phyloP scores from a whole-genome alignment of 2,888 invertebrate species.

The Ecliptopera silaceata region DNA sequence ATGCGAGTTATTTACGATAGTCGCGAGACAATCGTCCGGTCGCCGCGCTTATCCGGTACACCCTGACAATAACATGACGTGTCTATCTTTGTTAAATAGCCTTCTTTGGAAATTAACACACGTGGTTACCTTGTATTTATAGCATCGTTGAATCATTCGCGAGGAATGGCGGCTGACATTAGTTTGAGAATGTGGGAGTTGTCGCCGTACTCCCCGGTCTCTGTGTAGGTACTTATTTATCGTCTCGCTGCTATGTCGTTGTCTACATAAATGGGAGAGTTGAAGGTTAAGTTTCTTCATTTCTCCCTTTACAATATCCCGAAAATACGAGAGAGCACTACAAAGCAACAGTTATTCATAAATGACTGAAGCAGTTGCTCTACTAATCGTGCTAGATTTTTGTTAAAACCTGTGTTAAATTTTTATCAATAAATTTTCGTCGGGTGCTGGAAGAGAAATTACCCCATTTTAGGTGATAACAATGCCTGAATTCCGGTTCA shows the following conservation, averaged over 20 bases:
- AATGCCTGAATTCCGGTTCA: no score
- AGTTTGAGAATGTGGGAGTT: conserved; percentile 44
- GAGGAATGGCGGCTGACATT: conserved; percentile 52
- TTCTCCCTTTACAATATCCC: no score
- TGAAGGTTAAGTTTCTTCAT: conserved; percentile 10
- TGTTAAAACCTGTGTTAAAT: no score
- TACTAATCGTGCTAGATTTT: no score
- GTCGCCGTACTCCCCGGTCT: conserved; percentile 29
- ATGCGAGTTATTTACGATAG: conserved; percentile 79
- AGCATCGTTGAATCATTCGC: conserved; percentile 66
- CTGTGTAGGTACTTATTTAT: conserved; percentile 37
- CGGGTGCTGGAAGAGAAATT: no score
- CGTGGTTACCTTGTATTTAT: conserved; percentile 69
- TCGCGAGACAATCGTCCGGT: conserved; percentile 78
- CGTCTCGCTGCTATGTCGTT: conserved; percentile 26
- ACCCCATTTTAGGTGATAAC: no score
- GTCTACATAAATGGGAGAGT: conserved; percentile 21
- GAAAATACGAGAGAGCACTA: no score
- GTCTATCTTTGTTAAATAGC: conserved; percentile 77
- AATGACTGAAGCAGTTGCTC: no score
- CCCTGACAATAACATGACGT: conserved; percentile 79
- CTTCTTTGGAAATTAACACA: conserved; percentile 71
- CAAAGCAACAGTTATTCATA: no score
- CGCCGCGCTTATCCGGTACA: conserved; percentile 78
- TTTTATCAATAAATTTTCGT: no score